Percentiles rank a stretch among this genome's conserved stretches.
phyloP scores from a whole-genome alignment of 2,113 vertebrate species.

The Ivindomyrus marchei region DNA sequence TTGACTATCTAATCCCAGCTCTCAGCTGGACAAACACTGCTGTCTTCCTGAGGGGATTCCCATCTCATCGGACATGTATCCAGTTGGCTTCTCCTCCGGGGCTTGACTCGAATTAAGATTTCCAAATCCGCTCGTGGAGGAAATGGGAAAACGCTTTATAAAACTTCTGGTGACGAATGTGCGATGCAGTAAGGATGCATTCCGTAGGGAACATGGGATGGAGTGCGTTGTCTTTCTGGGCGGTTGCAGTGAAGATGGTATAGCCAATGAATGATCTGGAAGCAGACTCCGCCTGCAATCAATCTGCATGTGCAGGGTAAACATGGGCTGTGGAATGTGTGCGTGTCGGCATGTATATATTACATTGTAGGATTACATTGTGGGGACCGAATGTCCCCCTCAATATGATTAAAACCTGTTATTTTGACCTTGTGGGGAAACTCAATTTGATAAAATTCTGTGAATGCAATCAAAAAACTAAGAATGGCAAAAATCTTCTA shows the following conservation, averaged over 20 bases:
- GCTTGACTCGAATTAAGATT: not conserved
- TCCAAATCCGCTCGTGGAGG: not conserved
- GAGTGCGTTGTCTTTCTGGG: not conserved
- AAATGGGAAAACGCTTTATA: not conserved
- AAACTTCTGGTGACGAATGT: not conserved
- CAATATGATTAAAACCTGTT: not conserved
- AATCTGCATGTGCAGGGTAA: not conserved
- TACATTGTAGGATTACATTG: not conserved
- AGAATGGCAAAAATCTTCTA: not conserved
- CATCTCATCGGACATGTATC: not conserved
- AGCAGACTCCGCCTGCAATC: not conserved
- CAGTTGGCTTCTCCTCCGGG: not conserved
- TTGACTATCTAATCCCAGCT: not conserved
- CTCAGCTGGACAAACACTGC: not conserved
- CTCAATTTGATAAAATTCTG: not conserved
- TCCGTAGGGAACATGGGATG: not conserved
- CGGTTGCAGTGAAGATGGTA: not conserved
- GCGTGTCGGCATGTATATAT: not conserved
- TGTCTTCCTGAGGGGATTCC: not conserved
- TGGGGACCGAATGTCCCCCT: not conserved
- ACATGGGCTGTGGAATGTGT: not conserved
- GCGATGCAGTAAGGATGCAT: not conserved
- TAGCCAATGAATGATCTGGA: not conserved
- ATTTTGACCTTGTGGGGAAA: not conserved
- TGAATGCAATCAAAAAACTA: not conserved